Base-by-base conservation (phyloP, 2,113 vertebrate species). In the Brevimyrus niger region DNA sequence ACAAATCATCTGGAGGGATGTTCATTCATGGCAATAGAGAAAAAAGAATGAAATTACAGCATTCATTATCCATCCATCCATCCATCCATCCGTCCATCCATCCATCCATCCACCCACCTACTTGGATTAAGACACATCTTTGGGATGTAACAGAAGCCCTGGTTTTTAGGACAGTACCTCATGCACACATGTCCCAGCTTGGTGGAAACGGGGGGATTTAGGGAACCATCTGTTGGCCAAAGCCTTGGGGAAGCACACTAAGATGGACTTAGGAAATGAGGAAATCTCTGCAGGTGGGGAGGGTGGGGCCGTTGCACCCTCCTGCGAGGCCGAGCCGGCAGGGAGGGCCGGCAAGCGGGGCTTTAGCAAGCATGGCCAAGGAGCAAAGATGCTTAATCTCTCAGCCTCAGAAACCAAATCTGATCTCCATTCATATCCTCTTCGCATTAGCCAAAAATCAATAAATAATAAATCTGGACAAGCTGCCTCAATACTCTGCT, bases 241-340 rank as follows among this genome's bases (percentile, higher is more conserved):
- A 94, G 95, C 94, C 93, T 95, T 94, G 94, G 92, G 92, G 94
- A 94, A 94, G 93, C 94, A 93, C 93, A 92, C 94, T 95, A 95
- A 95, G 94, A 96, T 95, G 95, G 95, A 95, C 94, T 96, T 95
- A 95, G 93, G 94, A 94, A 95, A 95, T 96, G 95, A 94, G 95
- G 61, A 69, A 95, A 93, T 94, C 93, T 94, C 94, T 91, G 92
- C 95, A 96, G 95, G 96, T 96, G 95, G 95, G 94, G 94, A 92
- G 92, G 91, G 92, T 91, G 91, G 93, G 92, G 92, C 91, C 91
- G 69, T 13, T 93, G 92, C 92, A 92, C 94, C 94, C 93, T 91
- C 91, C 91, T 90, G 87, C 15, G 44, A 88, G 90, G 50, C 42
- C 31, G 46, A 55, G 69, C 73, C 73, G 90, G 89, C 88, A 90